Evolutionary conservation across 2,888 invertebrate genomes (phyloP), one percentile per base, ranked within the genome.

Genomic region (Meta bourneti): DNA sequence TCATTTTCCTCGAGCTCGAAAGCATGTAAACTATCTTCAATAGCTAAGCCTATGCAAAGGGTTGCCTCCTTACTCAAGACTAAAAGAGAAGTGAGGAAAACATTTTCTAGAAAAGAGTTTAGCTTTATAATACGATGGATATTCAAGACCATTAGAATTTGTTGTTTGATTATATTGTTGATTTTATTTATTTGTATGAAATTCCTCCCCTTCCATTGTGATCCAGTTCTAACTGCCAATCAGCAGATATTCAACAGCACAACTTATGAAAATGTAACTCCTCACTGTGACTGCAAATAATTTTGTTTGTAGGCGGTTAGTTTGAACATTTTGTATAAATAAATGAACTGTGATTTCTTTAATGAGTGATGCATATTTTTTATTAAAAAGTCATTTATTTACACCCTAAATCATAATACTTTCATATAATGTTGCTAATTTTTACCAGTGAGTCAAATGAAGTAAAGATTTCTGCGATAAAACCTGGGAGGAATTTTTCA

Each of bases 291-390:
- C 90, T 71, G 90, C 61, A 72, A 74, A 11, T 13, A 72, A 79
- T 48, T 79, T 52, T 86, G 80, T 85, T 85, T 75, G 90, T 86
- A 85, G 90, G 90, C 90, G 90, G 90, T 90, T 90, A 90, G 80
- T 90, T 90, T 90, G 69, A 90, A 90, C 79, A 34, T 52, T 69
- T 86, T 70, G 20, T 54, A 61, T 72, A 81, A 83, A 85, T 85
- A 86, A 86, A 81, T 90, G 79, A 61, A 49, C 70, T 74, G 11
- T 71, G 54, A 80, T 81, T 81, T 90, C 34, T 9, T n/a, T 54
- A 16, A 71, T 52, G 72, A 84, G 19, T 61, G 48, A 72, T 61
- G 51, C 16, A 9, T 88, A 69, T 69, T 61, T 77, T 16, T 49
- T 7, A 69, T 75, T 51, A 11, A 48, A 80, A 86, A 51, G 19